Percentiles rank a stretch among this genome's conserved stretches.
Conservation (phyloP, 2,888 invertebrate genomes). For the Corbicula japonica region DNA sequence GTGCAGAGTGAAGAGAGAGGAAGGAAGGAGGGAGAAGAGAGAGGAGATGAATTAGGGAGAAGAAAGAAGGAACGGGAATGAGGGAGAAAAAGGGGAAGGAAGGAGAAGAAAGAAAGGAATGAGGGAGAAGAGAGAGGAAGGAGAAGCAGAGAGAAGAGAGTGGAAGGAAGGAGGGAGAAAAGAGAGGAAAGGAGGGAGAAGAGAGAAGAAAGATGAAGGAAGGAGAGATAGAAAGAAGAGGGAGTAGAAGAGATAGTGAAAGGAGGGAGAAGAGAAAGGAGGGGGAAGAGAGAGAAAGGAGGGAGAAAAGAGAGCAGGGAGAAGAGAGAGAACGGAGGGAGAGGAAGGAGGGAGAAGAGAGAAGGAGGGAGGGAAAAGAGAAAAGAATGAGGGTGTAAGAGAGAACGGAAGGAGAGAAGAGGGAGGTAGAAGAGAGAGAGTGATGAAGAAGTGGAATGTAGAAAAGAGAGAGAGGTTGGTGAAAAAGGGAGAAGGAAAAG, state of each 20-base stretch:
- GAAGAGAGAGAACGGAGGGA: background rate
- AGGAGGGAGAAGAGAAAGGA: background rate
- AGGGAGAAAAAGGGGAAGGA: background rate
- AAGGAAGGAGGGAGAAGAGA: background rate
- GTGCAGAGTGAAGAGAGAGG: background rate
- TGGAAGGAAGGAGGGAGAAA: background rate
- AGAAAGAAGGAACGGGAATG: background rate
- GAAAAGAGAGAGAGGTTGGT: background rate
- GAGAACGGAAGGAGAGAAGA: background rate
- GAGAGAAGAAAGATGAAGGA: background rate
- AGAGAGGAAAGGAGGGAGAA: background rate
- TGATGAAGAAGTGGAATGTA: background rate
- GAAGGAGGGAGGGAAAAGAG: background rate
- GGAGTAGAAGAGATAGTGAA: background rate
- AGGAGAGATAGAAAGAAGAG: background rate
- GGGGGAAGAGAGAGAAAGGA: background rate
- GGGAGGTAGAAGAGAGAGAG: background rate
- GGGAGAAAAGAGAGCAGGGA: background rate
- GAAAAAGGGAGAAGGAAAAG: background rate
- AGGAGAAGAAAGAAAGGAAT: background rate
- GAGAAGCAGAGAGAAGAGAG: background rate
- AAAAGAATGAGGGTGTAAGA: background rate
- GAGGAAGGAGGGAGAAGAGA: background rate
- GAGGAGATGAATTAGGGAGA: background rate
- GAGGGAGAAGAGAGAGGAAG: background rate